Conservation (phyloP, 2,113 vertebrate genomes). For the Chamaea fasciata region DNA sequence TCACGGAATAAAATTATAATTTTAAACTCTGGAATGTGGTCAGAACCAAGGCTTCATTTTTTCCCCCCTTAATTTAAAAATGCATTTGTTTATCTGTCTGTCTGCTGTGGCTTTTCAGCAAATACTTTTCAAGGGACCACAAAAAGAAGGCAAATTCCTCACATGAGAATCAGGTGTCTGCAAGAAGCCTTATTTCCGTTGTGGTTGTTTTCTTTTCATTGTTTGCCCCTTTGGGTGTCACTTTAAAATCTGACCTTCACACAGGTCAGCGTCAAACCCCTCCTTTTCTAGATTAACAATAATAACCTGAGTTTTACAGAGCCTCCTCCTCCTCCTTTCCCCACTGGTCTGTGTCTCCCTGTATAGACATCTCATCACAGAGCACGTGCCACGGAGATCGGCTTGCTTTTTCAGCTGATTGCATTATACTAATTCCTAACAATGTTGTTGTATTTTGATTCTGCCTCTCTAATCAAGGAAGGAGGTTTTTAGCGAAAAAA, state of each 20-base stretch:
- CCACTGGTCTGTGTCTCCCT: background rate
- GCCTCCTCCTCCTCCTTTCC: background rate
- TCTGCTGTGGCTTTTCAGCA: background rate
- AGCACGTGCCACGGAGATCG: background rate
- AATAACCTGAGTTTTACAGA: background rate
- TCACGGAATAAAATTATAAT: background rate
- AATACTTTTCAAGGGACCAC: background rate
- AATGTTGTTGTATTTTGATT: background rate
- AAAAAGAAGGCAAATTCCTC: background rate
- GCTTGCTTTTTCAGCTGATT: background rate
- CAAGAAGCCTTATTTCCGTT: background rate
- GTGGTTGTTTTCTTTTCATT: background rate
- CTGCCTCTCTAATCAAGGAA: background rate
- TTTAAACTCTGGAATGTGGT: background rate
- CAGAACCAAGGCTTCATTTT: background rate
- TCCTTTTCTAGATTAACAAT: background rate
- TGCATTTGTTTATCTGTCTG: background rate
- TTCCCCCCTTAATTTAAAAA: background rate
- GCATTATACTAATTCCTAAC: conserved; percentile 4
- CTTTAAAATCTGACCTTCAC: background rate
- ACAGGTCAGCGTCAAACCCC: background rate
- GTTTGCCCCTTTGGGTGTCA: background rate
- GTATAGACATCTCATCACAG: background rate
- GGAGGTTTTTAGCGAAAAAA: background rate
- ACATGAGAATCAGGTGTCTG: background rate